Conservation (phyloP, 2,113 vertebrate species). For the Xenopus borealis region DNA sequence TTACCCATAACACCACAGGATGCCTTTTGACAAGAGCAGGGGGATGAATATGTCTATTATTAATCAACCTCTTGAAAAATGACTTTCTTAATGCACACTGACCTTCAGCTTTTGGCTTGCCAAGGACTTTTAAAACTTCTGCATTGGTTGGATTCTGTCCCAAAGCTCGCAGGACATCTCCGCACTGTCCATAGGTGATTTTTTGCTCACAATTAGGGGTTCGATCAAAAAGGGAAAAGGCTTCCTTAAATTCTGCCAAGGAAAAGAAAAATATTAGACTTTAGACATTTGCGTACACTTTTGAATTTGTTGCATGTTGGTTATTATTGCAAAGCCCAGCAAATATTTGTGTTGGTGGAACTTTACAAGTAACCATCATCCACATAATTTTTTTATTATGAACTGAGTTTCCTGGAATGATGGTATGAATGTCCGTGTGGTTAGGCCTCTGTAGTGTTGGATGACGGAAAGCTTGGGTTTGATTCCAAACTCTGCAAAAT, state of each 20-base stretch:
- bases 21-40: too few relatives aligned
- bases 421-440: slow-evolving; percentile 9
- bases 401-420: slow-evolving; percentile 33
- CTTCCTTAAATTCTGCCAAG: slow-evolving; percentile 71
- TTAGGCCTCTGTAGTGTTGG: slow-evolving; percentile 8
- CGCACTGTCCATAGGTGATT: slow-evolving; percentile 70
- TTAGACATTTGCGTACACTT: background rate
- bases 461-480: slow-evolving; percentile 11
- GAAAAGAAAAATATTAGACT: background rate
- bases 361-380: slow-evolving; percentile 3
- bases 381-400: slow-evolving; percentile 33
- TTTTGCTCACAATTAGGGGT: slow-evolving; percentile 71
- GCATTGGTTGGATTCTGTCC: slow-evolving; percentile 78
- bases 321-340: slow-evolving; percentile 31
- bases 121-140: slow-evolving; percentile 70
- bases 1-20: too few relatives aligned
- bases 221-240: slow-evolving; percentile 69
- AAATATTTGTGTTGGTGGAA: slow-evolving; percentile 37
- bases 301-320: slow-evolving; percentile 3
- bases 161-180: slow-evolving; percentile 69
- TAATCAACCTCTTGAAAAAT: background rate
- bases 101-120: slow-evolving; percentile 74
- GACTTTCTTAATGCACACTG: slow-evolving; percentile 12
- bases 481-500: background rate
- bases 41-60: background rate